Evolutionary conservation across 2,113 vertebrate genomes (phyloP), one percentile per base, ranked within the genome.

Genomic region (Sula dactylatra): DNA sequence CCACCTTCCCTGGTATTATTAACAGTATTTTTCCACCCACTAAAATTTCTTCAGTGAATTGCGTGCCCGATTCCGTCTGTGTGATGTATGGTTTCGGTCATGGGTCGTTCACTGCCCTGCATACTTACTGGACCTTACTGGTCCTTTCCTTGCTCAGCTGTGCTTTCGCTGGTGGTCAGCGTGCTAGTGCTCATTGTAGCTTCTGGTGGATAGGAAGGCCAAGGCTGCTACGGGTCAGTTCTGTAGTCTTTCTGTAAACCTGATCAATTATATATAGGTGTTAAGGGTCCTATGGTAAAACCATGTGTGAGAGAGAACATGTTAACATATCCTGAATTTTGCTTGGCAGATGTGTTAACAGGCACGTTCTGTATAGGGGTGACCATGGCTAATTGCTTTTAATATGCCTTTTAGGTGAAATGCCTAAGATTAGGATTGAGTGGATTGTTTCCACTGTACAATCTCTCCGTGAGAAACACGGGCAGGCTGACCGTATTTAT

Each of bases 331-430:
- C 18, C 21, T 24, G 47, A 15, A 29, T 34, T 22, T 22, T 36
- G 25, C 40, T 13, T 22, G 49, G 49, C 32, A 10, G 12, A 14
- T 49, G 19, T 31, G 34, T 38, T 79, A 25, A 36, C 21, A 16
- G 34, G 42, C 16, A 2, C 34, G 32, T 38, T 32, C 16, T 12
- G 1, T 4, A 2, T 2, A 12, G 27, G 42, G 42, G 4, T 25
- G 16, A 16, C 40, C n/a, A 16, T 26, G 20, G 42, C 79, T 56
- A 4, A 11, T 36, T 16, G 42, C 42, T 34, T 58, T 21, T 40
- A 6, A 13, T 21, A 16, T 3, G 22, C 27, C 40, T 20, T 55
- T 31, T 15, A 11, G 42, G 42, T n/a, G n/a, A 54, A 66, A 22
- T 3, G 18, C 18, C 31, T 34, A 31, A 54, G 49, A 2, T n/a